A percentile compares a stretch with the other conserved stretches of the same genome.
phyloP scores from a whole-genome alignment of 2,888 invertebrate species.

The Clivina fossor region DNA sequence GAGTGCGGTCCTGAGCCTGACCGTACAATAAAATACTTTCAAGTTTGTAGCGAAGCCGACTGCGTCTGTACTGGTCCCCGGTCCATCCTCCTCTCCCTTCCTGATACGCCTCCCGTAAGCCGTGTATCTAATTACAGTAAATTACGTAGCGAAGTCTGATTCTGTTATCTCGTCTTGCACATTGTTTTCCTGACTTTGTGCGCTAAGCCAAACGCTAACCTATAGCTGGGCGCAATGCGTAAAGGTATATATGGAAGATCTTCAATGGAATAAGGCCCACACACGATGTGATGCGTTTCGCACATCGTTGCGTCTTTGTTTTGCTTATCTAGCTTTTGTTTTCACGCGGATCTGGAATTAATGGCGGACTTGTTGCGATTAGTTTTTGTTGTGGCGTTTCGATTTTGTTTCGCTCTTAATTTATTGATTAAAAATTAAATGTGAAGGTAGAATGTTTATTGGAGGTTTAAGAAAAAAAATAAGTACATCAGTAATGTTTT shows the following conservation, averaged over 20 bases:
- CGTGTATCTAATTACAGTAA: constrained; percentile 51
- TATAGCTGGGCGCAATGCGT: too few relatives aligned
- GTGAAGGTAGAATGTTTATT: constrained; percentile 6
- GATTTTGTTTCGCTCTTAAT: constrained; percentile 13
- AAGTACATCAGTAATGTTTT: too few relatives aligned
- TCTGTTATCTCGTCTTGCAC: constrained; percentile 37
- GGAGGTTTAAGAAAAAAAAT: too few relatives aligned
- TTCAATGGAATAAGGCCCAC: too few relatives aligned
- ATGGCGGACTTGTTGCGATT: constrained; percentile 12
- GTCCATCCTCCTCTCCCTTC: constrained; percentile 38
- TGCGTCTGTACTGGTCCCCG: constrained; percentile 27
- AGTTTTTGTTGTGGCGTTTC: background rate
- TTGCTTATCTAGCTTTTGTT: background rate
- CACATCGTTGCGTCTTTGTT: constrained; percentile 19
- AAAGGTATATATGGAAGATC: constrained; percentile 8
- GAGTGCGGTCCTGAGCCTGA: constrained; percentile 10
- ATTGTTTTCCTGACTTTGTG: constrained; percentile 31
- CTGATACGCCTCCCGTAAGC: constrained; percentile 41
- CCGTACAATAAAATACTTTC: too few relatives aligned
- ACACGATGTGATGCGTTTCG: constrained; percentile 26
- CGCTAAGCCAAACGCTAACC: too few relatives aligned
- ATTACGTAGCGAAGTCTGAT: constrained; percentile 37
- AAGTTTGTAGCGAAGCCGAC: constrained; percentile 32
- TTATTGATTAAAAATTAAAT: constrained; percentile 16
- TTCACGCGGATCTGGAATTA: constrained; percentile 11